These are phyloP conservation scores for Andricus grossulariae DNA, from an alignment of 1,140 invertebrate species.

Conservation along the genomic window DNA sequence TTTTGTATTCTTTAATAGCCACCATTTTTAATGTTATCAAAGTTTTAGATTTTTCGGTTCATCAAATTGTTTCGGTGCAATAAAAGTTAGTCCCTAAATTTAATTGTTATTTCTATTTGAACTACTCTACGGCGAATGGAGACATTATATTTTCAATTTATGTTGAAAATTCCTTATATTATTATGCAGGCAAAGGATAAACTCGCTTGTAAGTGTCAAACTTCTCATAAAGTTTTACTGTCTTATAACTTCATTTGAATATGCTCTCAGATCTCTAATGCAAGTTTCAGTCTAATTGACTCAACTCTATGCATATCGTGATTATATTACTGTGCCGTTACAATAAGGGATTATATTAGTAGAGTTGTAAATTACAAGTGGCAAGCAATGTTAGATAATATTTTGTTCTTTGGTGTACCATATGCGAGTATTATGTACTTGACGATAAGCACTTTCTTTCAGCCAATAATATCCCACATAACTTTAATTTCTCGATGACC, in stretches of 20 bases:
- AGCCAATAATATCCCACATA: slow-evolving; percentile 12
- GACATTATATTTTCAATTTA: slow-evolving; percentile 2
- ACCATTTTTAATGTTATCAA: too few species aligned
- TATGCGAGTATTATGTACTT: background rate
- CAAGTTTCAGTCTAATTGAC: slow-evolving; percentile 7
- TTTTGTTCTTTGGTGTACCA: background rate
- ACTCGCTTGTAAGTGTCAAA: background rate
- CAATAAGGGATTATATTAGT: background rate
- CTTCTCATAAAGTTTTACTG: slow-evolving; percentile 22
- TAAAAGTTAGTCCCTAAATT: too few species aligned
- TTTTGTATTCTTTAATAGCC: too few species aligned
- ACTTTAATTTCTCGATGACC: slow-evolving; percentile 17
- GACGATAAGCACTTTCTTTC: slow-evolving; percentile 15
- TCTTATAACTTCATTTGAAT: slow-evolving; percentile 14
- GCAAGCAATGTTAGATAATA: too few species aligned
- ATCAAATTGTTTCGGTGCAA: too few species aligned
- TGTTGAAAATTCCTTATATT: background rate
- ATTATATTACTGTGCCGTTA: background rate
- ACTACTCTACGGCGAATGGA: background rate
- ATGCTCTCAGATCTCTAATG: slow-evolving; percentile 2
- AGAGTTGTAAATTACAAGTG: background rate
- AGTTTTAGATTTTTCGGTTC: too few species aligned
- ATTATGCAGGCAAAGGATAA: background rate
- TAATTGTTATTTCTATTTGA: too few species aligned
- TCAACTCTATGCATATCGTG: background rate